Conservation (phyloP, 2,888 invertebrate species). For the Amphipoea lucens region DNA sequence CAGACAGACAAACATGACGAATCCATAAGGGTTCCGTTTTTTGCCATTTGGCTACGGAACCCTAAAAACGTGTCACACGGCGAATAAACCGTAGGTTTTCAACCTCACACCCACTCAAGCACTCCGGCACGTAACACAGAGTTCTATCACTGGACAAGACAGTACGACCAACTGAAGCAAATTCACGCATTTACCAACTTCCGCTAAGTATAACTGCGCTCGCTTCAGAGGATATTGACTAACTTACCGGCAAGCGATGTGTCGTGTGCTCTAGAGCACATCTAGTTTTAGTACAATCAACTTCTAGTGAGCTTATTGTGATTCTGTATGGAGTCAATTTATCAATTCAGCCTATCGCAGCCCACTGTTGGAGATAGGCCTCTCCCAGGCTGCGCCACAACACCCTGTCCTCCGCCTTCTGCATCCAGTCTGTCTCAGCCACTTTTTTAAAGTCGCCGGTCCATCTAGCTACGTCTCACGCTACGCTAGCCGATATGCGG, state of each 20-base stretch:
- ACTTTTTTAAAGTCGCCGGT: background rate
- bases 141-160: slow-evolving; percentile 36
- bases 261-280: slow-evolving; percentile 17
- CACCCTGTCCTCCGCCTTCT: too few species aligned
- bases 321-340: background rate
- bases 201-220: slow-evolving; percentile 47
- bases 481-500: too few species aligned
- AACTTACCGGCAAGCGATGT: slow-evolving; percentile 53
- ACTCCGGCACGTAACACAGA: background rate
- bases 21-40: too few species aligned
- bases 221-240: slow-evolving; percentile 46
- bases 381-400: too few species aligned
- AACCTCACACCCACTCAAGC: background rate
- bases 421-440: too few species aligned
- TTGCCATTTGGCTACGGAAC: too few species aligned
- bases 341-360: too few species aligned
- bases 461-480: background rate
- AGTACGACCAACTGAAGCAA: slow-evolving; percentile 38
- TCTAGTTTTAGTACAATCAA: slow-evolving; percentile 1
- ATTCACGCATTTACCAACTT: slow-evolving; percentile 52
- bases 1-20: too few species aligned
- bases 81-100: too few species aligned
- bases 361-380: too few species aligned
- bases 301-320: background rate
- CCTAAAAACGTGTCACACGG: too few species aligned